Conservation (phyloP, 2,113 vertebrate species). For the Bufo gargarizans region DNA sequence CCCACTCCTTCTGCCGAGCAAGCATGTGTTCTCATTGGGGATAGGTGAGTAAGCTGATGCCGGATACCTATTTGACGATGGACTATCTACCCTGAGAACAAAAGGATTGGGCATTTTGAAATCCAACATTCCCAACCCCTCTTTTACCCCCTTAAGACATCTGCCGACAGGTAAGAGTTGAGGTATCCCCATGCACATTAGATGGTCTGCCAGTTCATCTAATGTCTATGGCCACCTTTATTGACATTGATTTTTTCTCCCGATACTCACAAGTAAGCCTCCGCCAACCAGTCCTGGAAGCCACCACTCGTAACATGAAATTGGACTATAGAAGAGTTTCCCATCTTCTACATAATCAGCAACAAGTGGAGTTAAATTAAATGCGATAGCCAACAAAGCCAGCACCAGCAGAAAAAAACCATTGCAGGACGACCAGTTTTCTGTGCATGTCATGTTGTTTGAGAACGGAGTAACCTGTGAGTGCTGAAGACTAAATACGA, state of each 20-base stretch:
- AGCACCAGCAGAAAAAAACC: slow-evolving; percentile 65
- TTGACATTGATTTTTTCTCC: not conserved
- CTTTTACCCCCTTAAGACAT: too few relatives aligned
- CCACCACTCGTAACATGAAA: slow-evolving; percentile 71
- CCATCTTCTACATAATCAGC: slow-evolving; percentile 46
- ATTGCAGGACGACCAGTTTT: slow-evolving; percentile 67
- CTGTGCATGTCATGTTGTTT: slow-evolving; percentile 67
- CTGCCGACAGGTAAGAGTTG: too few relatives aligned
- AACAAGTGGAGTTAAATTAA: slow-evolving; percentile 64
- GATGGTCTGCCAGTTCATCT: too few relatives aligned
- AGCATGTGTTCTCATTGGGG: too few relatives aligned
- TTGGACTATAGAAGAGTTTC: slow-evolving; percentile 50
- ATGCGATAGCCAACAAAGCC: slow-evolving; percentile 54
- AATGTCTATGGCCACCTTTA: too few relatives aligned
- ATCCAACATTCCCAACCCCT: too few relatives aligned
- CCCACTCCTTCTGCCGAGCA: too few relatives aligned
- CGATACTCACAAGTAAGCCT: slow-evolving; percentile 67
- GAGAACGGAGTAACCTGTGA: not conserved
- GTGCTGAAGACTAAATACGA: not conserved
- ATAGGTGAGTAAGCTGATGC: too few relatives aligned
- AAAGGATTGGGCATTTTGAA: too few relatives aligned
- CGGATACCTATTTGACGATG: too few relatives aligned
- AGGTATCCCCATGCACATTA: too few relatives aligned
- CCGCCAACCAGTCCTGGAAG: slow-evolving; percentile 69
- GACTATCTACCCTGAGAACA: too few relatives aligned